Evolutionary conservation across 2,113 vertebrate genomes (phyloP).

Genomic region (Limnothrissa miodon): DNA sequence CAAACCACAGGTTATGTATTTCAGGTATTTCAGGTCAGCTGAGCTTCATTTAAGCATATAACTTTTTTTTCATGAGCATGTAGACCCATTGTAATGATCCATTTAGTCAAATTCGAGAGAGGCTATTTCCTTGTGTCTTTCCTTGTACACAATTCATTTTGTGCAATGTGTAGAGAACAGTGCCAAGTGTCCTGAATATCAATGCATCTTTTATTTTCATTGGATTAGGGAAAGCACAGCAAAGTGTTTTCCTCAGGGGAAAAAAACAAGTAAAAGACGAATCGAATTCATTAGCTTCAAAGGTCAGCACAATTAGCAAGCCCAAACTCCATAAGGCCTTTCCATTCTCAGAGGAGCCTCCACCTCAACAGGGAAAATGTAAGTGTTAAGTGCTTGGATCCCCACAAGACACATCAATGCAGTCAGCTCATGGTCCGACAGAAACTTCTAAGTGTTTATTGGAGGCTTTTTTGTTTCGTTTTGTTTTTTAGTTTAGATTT

Average conservation of each 20-base stretch:
- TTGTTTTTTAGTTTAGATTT: too few relatives aligned
- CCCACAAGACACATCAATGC: background rate
- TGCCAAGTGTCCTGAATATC: background rate
- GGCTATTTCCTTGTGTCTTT: background rate
- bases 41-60: background rate
- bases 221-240: background rate
- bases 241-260: background rate
- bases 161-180: background rate
- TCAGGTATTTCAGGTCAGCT: background rate
- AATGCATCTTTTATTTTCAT: constrained; percentile 10
- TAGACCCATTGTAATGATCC: background rate
- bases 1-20: background rate
- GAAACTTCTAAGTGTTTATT: background rate
- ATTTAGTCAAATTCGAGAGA: background rate
- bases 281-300: constrained; percentile 15
- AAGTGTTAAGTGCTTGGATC: background rate
- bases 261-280: constrained; percentile 7
- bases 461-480: too few relatives aligned
- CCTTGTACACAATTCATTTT: background rate
- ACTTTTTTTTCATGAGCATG: background rate
- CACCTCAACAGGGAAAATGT: background rate
- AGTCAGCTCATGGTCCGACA: background rate
- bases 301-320: constrained; percentile 3
- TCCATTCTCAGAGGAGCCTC: background rate
- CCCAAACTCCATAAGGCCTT: constrained; percentile 7